phyloP scores from a whole-genome alignment of 2,797 vertebrate genomes.

The Myotis myotis region DNA sequence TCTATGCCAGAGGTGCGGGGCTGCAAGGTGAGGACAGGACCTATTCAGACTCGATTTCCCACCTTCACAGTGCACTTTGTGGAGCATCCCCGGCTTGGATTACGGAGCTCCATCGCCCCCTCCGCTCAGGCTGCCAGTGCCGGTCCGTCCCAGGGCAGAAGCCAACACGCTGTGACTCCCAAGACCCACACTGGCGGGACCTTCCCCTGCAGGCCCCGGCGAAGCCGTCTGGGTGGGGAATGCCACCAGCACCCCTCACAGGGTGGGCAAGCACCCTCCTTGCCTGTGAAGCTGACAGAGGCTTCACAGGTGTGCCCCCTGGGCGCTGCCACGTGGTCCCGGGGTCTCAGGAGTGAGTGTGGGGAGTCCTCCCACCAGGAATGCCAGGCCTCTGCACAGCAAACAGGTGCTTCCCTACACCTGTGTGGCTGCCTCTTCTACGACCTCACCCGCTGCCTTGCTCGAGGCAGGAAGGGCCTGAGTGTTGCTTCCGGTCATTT shows the following conservation, averaged over 20 bases:
- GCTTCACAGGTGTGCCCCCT: neutral
- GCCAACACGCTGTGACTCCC: neutral
- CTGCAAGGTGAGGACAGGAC: neutral
- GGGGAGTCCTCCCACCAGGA: neutral
- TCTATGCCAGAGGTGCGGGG: neutral
- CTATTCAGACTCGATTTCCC: neutral
- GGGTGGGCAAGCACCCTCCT: neutral
- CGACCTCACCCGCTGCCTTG: neutral
- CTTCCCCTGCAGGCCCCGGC: neutral
- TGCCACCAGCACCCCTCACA: neutral
- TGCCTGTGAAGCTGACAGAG: neutral
- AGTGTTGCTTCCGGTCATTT: neutral
- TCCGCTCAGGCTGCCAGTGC: fast-evolving
- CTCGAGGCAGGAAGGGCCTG: neutral
- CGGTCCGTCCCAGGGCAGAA: neutral
- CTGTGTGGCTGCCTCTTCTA: neutral
- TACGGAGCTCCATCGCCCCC: neutral
- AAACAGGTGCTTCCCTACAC: neutral
- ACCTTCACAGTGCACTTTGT: neutral
- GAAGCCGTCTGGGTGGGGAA: neutral
- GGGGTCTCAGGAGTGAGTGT: neutral
- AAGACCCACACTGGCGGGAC: neutral
- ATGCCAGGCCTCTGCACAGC: neutral
- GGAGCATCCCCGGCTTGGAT: neutral
- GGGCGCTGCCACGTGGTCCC: neutral